Base-by-base conservation (phyloP, 2,888 invertebrate species). In the Serripes groenlandicus region DNA sequence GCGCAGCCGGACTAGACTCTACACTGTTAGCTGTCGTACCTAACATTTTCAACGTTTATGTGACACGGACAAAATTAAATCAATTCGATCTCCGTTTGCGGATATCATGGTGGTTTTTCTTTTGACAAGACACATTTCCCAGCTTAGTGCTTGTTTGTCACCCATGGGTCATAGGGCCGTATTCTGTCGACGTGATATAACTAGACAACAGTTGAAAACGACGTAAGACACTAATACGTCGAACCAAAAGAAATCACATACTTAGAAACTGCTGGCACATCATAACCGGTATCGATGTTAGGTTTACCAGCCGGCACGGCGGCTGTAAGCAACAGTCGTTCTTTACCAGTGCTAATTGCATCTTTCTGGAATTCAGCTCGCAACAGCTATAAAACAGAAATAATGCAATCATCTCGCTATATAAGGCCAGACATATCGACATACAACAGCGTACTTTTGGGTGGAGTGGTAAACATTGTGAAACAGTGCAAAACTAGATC, bases 281-380 rank as follows among this genome's bases (percentile, higher is more conserved):
- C 89, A 64, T 89, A 91, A 11, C 78, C 89, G 5, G 80, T 76
- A 37, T 89, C 89, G 30, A 90, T 88, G 11, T 85, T 88, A 21
- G 75, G 78, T 77, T 90, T 88, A 21, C 90, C 91, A 11, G 90
- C 90, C 21, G 85, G 85, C 0, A 91, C 87, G n/a, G 91, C 91
- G 21, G 90, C 91, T 7, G 91, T 83, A 15, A 91, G 56, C 68
- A 91, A 49, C 11, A 92, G 82, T 88, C 85, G 3, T n/a, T 30
- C n/a, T n/a, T 78, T 66, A 87, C 85, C 37, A 28, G 73, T 15
- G 72, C 56, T 37, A 52, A 71, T n/a, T 72, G 34, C 32, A 23
- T 42, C 75, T 58, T 23, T n/a, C 2, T 35, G 34, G 37, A 35
- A 34, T 62, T 32, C 21, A 2, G 11, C 0, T 28, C 62, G 32